Percentiles rank a stretch among this genome's conserved stretches.
phyloP scores from a whole-genome alignment of 2,113 vertebrate genomes.

The Labeo catla region DNA sequence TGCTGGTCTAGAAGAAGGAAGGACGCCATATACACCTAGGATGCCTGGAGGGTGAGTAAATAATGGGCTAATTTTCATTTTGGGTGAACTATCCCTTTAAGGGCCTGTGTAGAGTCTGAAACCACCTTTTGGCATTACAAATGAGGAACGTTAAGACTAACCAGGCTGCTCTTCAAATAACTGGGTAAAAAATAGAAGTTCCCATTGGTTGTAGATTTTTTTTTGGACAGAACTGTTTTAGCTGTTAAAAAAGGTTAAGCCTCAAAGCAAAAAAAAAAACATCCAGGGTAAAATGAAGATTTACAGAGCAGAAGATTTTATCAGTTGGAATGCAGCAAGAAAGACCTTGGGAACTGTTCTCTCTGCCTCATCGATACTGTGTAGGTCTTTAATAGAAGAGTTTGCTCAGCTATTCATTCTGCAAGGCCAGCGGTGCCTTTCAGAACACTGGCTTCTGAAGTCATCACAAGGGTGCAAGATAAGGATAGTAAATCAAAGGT shows the following conservation, averaged over 20 bases:
- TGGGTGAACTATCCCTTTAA: too few species aligned
- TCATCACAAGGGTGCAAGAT: not conserved
- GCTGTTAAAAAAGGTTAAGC: not conserved
- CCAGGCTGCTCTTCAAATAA: not conserved
- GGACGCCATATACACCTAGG: too few species aligned
- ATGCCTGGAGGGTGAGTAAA: too few species aligned
- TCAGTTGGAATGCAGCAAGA: not conserved
- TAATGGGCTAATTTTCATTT: too few species aligned
- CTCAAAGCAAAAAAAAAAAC: not conserved
- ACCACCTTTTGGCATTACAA: not conserved
- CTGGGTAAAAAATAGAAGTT: not conserved
- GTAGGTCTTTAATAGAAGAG: slow-evolving; percentile 2
- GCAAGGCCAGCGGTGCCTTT: slow-evolving; percentile 28
- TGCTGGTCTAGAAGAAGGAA: too few species aligned
- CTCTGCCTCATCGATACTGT: not conserved
- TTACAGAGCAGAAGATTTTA: not conserved
- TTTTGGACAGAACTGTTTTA: not conserved
- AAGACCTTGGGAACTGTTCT: not conserved
- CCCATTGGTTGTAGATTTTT: not conserved
- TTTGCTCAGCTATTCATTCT: slow-evolving; percentile 23
- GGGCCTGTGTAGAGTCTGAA: too few species aligned
- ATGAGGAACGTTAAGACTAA: not conserved
- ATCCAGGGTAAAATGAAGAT: not conserved
- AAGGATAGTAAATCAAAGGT: not conserved
- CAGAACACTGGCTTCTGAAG: slow-evolving; percentile 6